phyloP scores from a whole-genome alignment of 1,140 invertebrate genomes.

The Magallana gigas region DNA sequence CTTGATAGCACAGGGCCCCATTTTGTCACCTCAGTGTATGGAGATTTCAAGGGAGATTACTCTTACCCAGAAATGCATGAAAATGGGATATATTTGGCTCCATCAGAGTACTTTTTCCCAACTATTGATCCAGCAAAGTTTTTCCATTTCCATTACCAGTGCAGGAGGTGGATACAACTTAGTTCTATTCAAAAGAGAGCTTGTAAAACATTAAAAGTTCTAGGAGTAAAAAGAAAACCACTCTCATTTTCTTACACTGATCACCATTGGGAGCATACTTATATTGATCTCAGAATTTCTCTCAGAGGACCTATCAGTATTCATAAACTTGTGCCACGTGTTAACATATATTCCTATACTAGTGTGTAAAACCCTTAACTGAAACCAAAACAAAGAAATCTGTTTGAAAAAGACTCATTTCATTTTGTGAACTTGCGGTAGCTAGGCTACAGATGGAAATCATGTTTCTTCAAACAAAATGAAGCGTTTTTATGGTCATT shows the following conservation, averaged over 20 bases:
- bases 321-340: conserved; percentile 64
- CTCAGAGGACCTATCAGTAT: conserved; percentile 67
- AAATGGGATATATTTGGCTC: conserved; percentile 67
- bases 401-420: background rate
- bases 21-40: conserved; percentile 71
- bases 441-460: no score
- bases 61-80: conserved; percentile 43
- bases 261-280: conserved; percentile 77
- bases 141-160: conserved; percentile 66
- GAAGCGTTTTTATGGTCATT: no score
- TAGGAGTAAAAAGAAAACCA: conserved; percentile 64
- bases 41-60: conserved; percentile 58
- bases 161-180: conserved; percentile 63
- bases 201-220: conserved; percentile 70
- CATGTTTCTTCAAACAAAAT: no score
- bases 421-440: no score
- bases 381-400: background rate
- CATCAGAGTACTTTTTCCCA: conserved; percentile 75
- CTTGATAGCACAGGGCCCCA: conserved; percentile 76
- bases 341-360: conserved; percentile 61
- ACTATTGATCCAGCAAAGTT: conserved; percentile 72
- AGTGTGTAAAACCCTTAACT: no score
- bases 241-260: conserved; percentile 68
- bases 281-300: conserved; percentile 66
- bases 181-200: conserved; percentile 66